phyloP scores from a whole-genome alignment of 2,113 vertebrate species.

The Leucoraja erinaceus region DNA sequence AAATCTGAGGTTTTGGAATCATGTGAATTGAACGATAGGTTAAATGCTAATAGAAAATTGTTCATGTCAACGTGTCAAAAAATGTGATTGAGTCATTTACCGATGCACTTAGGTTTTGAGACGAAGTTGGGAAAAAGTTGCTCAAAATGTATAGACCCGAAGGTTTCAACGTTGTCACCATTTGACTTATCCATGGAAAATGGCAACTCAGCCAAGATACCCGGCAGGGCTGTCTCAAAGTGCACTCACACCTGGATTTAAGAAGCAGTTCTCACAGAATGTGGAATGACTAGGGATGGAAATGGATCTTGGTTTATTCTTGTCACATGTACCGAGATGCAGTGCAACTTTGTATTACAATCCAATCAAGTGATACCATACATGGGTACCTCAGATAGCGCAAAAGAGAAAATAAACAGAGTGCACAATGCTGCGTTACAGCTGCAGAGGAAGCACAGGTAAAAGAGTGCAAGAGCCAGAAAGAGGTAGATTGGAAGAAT shows the following conservation, averaged over 20 bases:
- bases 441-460: no score
- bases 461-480: no score
- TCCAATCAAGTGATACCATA: no score
- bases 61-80: not conserved
- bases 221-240: not conserved
- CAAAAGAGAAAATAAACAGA: no score
- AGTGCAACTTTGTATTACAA: no score
- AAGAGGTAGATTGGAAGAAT: no score
- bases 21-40: not conserved
- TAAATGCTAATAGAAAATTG: not conserved
- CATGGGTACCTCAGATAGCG: no score
- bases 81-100: not conserved
- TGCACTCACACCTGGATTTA: not conserved
- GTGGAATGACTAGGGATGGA: not conserved
- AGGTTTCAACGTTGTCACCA: not conserved
- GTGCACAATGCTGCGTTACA: no score
- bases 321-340: no score
- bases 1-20: no score
- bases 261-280: not conserved
- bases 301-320: not conserved
- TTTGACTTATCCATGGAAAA: not conserved
- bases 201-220: not conserved
- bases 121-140: not conserved
- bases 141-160: not conserved
- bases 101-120: not conserved